Conservation (phyloP, 92 coral and sea anemone species). For the Ricordea florida region DNA sequence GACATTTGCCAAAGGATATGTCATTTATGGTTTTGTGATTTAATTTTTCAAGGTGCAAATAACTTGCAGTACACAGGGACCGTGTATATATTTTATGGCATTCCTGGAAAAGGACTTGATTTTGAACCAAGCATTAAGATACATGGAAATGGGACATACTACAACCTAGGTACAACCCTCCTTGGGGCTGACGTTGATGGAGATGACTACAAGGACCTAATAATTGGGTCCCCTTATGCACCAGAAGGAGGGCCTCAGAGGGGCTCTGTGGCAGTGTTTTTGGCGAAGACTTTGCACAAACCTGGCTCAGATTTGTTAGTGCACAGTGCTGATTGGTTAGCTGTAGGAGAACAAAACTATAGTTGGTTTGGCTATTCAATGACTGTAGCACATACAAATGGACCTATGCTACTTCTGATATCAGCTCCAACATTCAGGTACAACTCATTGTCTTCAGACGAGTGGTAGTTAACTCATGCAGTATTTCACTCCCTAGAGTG, state of each 20-base stretch:
- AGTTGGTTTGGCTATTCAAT: constrained; percentile 95
- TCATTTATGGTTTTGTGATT: neutral
- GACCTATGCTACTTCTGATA: constrained; percentile 55
- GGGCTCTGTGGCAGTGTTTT: constrained; percentile 89
- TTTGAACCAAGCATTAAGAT: constrained; percentile 59
- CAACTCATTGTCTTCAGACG: too few species aligned
- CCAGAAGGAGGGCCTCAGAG: constrained; percentile 95
- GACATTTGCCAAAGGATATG: neutral
- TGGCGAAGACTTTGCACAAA: constrained; percentile 67
- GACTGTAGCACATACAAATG: constrained; percentile 36
- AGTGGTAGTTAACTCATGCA: neutral
- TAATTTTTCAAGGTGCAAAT: constrained; percentile 67
- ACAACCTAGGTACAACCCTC: constrained; percentile 89
- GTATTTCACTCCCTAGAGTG: neutral
- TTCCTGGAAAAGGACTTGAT: constrained; percentile 39
- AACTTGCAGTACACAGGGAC: constrained; percentile 83
- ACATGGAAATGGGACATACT: constrained; percentile 82
- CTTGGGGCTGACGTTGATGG: constrained; percentile 81
- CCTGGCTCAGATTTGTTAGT: constrained; percentile 59
- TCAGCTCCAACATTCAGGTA: constrained; percentile 95
- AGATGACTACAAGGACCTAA: constrained; percentile 89
- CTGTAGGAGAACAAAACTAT: constrained; percentile 86
- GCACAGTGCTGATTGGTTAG: constrained; percentile 70
- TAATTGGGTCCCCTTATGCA: constrained; percentile 95
- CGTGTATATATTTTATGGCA: constrained; percentile 84